These are phyloP conservation scores for Emesis furor DNA, from an alignment of 2,888 invertebrate genomes.

Conservation along the genomic window DNA sequence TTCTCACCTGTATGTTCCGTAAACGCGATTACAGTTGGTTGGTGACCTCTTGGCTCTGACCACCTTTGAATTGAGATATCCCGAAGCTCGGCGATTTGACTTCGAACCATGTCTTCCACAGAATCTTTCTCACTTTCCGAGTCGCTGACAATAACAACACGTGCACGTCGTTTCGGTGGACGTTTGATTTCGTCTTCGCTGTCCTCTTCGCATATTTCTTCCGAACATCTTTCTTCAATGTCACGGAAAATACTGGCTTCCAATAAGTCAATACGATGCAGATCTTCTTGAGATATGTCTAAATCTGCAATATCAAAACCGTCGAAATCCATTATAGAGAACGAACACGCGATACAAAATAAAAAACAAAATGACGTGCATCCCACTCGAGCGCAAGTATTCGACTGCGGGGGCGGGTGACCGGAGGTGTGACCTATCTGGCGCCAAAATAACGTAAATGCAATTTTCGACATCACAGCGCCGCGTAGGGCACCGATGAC, in stretches of 20 bases:
- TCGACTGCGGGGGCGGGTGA: background rate
- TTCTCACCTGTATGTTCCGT: conserved; percentile 2
- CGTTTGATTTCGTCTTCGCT: background rate
- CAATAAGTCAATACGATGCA: background rate
- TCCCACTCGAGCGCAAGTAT: no score
- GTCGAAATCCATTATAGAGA: background rate
- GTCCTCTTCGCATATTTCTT: background rate
- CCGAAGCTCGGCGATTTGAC: background rate
- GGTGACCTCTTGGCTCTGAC: background rate
- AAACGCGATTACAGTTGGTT: background rate
- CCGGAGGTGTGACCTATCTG: no score
- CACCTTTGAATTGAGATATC: background rate
- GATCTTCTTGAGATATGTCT: conserved; percentile 3
- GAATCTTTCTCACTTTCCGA: background rate
- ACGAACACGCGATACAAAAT: background rate
- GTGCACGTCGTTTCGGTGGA: background rate
- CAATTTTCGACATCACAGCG: background rate
- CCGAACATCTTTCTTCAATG: background rate
- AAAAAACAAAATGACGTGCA: no score
- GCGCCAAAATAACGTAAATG: background rate
- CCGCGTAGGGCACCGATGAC: background rate
- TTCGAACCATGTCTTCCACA: background rate
- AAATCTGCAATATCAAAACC: background rate
- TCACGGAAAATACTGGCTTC: background rate
- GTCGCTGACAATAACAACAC: background rate